Evolutionary conservation across 2,113 vertebrate species (phyloP), one percentile per base, ranked within the genome.

Genomic region (Amphiprion percula): DNA sequence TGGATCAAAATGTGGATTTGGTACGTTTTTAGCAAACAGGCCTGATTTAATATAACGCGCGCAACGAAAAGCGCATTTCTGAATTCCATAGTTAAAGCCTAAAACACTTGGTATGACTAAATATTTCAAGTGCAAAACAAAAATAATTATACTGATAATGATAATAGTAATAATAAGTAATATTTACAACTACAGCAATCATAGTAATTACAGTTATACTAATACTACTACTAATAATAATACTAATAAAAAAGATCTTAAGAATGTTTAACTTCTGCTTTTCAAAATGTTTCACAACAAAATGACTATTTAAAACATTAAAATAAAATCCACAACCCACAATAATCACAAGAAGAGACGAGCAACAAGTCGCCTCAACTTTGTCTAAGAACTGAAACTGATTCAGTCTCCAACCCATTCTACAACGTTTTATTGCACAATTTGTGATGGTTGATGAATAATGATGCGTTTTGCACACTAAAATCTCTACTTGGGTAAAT

Each of bases 301-400:
- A 59, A 9, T 4, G 10, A 12, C 50, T 8, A 50, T n/a, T 52
- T 19, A 19, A 39, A 2, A 17, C 15, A 19, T 26, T 8, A 59
- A 52, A 8, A 49, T 17, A 9, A 26, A 23, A n/a, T 10, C 10
- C 9, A 44, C 23, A 44, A n/a, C 4, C 7, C 14, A 10, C 39
- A 60, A 26, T 0, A 63, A 56, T 17, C 1, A 12, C 50, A 23
- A 11, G 11, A 17, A 28, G 16, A 28, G 33, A 39, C 2, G 17
- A 56, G 65, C 84, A 87, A 83, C 71, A 88, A 65, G 86, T 85
- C 66, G 2, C 6, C 5, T 28, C 4, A 14, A 83, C 68, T 62
- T 47, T 30, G 11, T 39, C 11, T 47, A 26, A 28, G 7, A 44
- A 44, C 41, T 44, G 11, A 12, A 44, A 44, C 11, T 44, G 15